Base-by-base conservation (phyloP, 2,888 invertebrate genomes). In the Stramonita haemastoma region DNA sequence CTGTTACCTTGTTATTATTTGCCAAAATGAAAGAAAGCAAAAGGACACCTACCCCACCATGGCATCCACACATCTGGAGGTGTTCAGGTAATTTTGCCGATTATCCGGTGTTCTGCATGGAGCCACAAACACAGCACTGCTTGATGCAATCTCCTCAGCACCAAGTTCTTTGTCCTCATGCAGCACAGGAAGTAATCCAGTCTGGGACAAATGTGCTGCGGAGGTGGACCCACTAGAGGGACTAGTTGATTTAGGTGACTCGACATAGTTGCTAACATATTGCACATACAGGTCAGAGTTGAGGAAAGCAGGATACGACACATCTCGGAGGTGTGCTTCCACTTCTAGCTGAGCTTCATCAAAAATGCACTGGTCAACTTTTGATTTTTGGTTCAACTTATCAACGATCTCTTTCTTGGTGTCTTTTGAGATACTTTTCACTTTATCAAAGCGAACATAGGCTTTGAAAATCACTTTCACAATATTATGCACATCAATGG, bases 231-330 rank as follows among this genome's bases (percentile, higher is more conserved):
- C 95, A 94, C 95, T 95, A 56, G 94, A 93, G 92, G 93, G 92
- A 79, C 32, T 36, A 89, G 93, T 94, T 90, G 94, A 94, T 91
- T 95, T 95, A 11, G 95, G 95, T 91, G 95, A 95, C 89, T 95
- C 95, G 34, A 95, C 94, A 81, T 94, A 94, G 83, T 93, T 93
- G 87, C 94, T 94, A 87, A 96, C 94, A 93, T 96, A 95, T 91
- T 96, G 94, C 90, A 99, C 97, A 97, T 99, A 99, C 96, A 98
- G 97, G 95, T 99, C 98, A 94, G 98, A 98, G 94, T 98, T 98
- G 92, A 99, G 97, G 96, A 99, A 99, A 96, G 98, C 98, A 90
- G 98, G 98, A 97, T 99, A 99, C 91, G 98, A 98, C 91, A 98
- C 98, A 95, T 98, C 97, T 92, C 97, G 97, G 96, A 99, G 98